Evolutionary conservation across 2,888 invertebrate species (phyloP).

Genomic region (Teleiodes luculella): DNA sequence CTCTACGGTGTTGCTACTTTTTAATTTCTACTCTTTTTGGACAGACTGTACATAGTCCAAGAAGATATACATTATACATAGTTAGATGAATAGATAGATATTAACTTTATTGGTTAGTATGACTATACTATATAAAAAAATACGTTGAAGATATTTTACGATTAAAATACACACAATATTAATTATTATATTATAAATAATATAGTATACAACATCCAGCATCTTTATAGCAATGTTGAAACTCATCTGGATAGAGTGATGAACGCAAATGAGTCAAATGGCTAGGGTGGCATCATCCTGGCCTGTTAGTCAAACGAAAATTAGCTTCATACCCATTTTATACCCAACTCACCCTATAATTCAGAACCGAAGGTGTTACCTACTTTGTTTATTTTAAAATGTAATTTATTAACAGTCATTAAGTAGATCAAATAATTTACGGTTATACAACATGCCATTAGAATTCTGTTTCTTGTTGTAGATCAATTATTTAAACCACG

Average conservation of each 20-base stretch:
- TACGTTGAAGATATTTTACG: neutral
- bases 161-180: too few species aligned
- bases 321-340: slow-evolving; percentile 10
- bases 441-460: too few species aligned
- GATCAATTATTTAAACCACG: too few species aligned
- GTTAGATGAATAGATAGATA: too few species aligned
- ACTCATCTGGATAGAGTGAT: slow-evolving; percentile 5
- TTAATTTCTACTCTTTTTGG: too few species aligned
- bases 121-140: too few species aligned
- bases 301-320: slow-evolving; percentile 11
- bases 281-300: neutral
- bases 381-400: slow-evolving; percentile 8
- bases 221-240: neutral
- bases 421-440: neutral
- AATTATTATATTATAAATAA: too few species aligned
- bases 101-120: too few species aligned
- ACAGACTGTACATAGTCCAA: too few species aligned
- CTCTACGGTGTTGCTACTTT: too few species aligned
- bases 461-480: too few species aligned
- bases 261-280: slow-evolving; percentile 6
- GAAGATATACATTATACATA: too few species aligned
- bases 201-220: neutral
- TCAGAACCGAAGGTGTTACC: slow-evolving; percentile 3
- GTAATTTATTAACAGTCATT: neutral
- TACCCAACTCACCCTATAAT: neutral